phyloP scores from a whole-genome alignment of 2,888 invertebrate genomes.

The Geophilus truncorum region DNA sequence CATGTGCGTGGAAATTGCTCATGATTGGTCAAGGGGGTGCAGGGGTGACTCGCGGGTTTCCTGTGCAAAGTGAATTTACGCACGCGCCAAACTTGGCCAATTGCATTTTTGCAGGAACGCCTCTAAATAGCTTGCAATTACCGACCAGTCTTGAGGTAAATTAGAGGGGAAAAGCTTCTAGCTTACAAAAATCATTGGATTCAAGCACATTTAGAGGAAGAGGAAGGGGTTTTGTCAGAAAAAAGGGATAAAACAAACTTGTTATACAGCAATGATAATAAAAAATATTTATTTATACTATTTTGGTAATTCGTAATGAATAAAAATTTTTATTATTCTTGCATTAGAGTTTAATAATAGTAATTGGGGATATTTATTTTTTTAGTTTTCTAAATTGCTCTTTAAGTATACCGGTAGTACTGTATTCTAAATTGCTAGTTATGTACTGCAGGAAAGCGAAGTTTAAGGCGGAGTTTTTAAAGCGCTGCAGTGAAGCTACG shows the following conservation, averaged over 20 bases:
- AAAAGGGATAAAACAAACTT: not conserved
- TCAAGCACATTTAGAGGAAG: not conserved
- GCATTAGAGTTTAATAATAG: too few relatives aligned
- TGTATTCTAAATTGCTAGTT: too few relatives aligned
- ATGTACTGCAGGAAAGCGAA: not conserved
- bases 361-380: too few relatives aligned
- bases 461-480: not conserved
- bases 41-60: constrained; percentile 10
- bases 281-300: not conserved
- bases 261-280: not conserved
- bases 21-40: constrained; percentile 4
- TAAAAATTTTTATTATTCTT: too few relatives aligned
- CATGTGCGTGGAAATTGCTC: not conserved
- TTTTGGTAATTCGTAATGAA: too few relatives aligned
- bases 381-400: not conserved
- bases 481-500: not conserved
- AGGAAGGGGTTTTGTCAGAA: not conserved
- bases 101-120: constrained; percentile 10
- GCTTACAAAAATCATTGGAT: constrained; percentile 10
- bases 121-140: constrained; percentile 10
- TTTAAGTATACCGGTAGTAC: too few relatives aligned
- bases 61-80: constrained; percentile 5
- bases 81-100: constrained; percentile 10
- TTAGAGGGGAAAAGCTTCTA: constrained; percentile 10
- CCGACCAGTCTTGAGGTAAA: constrained; percentile 3